Base-by-base conservation (phyloP, 2,113 vertebrate genomes). In the Chitala chitala region DNA sequence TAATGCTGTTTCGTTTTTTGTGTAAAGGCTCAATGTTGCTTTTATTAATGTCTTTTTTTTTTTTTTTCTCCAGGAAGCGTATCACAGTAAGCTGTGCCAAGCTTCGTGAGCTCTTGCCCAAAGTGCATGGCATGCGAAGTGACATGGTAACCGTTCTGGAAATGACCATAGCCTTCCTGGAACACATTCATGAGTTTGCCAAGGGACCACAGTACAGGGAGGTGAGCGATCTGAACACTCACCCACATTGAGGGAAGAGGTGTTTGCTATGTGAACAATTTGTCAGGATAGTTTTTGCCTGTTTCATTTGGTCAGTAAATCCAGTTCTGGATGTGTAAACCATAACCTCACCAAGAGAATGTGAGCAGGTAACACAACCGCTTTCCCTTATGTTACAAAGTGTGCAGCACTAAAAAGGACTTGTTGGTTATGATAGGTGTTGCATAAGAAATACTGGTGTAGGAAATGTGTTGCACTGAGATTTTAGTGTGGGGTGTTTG, bases 61-160 rank as follows among this genome's bases (percentile, higher is more conserved):
- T 17, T 29, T 29, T 0, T 46, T 73, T n/a, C 17, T 17, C 12
- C 74, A 88, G 88, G 78, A 87, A 75, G 71, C 78, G 87, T 26
- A 87, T 86, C 68, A 80, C 86, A 0, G 10, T 15, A 50, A 85
- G 86, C 79, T 89, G 88, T 3, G 80, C 80, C 54, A 83, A 40
- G 33, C 81, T 87, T 13, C 80, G 86, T 4, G 71, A 74, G 7
- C 76, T 87, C 12, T 80, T 89, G 42, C 87, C 87, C 3, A 40
- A 6, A 6, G 84, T 87, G 9, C 75, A 75, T 0, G 81, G 83
- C 31, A 75, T 80, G 3, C 73, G 81, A 10, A 84, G 82, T 71
- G 85, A 88, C 77, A 86, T 88, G 87, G 87, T 85, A 0, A 82
- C 87, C 0, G 68, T 87, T 9, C 74, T 88, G 58, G 88, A 88